Conservation (phyloP, 2,797 vertebrate species). For the Mallotus villosus region DNA sequence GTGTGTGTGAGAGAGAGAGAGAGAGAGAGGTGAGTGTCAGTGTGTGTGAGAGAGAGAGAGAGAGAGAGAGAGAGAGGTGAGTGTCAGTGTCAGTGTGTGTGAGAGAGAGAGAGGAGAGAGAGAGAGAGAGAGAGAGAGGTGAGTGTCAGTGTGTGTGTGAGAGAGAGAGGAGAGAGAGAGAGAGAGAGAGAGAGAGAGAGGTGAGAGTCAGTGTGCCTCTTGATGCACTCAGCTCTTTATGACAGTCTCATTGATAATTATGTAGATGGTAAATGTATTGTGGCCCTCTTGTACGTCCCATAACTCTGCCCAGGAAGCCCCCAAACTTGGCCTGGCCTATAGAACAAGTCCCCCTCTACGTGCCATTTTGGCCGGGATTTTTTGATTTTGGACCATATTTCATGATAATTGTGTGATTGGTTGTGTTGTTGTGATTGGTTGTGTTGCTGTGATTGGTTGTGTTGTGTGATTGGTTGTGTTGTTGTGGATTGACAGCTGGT, state of each 20-base stretch:
- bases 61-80: slow-evolving; percentile 24
- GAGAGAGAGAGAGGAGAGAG: not conserved
- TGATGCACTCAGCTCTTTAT: too few relatives aligned
- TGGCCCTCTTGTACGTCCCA: too few relatives aligned
- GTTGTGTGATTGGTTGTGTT: slow-evolving; percentile 41
- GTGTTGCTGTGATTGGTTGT: too few relatives aligned
- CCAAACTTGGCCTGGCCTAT: too few relatives aligned
- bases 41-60: not conserved
- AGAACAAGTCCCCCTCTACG: too few relatives aligned
- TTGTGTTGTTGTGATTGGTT: slow-evolving; percentile 43
- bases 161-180: not conserved
- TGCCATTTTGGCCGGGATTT: too few relatives aligned
- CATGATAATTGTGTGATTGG: slow-evolving; percentile 43
- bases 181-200: slow-evolving; percentile 28
- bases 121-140: slow-evolving; percentile 27
- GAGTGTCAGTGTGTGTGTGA: too few relatives aligned
- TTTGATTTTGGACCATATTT: too few relatives aligned
- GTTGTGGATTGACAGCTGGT: slow-evolving; percentile 81
- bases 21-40: slow-evolving; percentile 24
- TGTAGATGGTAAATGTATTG: slow-evolving; percentile 31
- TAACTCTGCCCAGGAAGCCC: too few relatives aligned
- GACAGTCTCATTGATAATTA: slow-evolving; percentile 28
- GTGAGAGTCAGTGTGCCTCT: too few relatives aligned
- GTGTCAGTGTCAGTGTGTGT: too few relatives aligned
- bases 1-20: not conserved